Percentiles rank a stretch among this genome's conserved stretches.
These are phyloP conservation scores for Kuschelorhynchus macadamiae DNA, from an alignment of 2,888 invertebrate species.

Conservation along the genomic window DNA sequence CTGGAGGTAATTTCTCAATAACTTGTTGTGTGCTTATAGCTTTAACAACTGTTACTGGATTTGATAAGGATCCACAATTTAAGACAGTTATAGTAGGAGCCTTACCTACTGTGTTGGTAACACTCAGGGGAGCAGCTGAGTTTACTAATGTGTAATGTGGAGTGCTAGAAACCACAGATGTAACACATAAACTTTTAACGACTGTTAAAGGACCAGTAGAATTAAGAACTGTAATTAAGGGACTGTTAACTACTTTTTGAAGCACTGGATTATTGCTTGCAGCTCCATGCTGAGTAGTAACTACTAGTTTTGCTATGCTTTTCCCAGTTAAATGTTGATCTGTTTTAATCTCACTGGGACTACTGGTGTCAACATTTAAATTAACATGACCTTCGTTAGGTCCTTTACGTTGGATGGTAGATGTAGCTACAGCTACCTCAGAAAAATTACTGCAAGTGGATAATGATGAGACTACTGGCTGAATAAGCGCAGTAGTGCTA, in stretches of 20 bases:
- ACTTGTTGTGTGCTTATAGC: constrained; percentile 55
- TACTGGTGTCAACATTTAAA: constrained; percentile 20
- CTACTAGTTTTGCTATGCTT: constrained; percentile 60
- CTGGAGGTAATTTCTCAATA: constrained; percentile 9
- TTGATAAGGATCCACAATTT: constrained; percentile 55
- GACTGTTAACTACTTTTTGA: constrained; percentile 62
- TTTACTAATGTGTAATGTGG: constrained; percentile 65
- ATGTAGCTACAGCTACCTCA: constrained; percentile 31
- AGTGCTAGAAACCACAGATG: constrained; percentile 57
- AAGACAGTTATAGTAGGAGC: constrained; percentile 65
- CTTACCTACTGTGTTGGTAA: constrained; percentile 62
- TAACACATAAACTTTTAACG: constrained; percentile 65
- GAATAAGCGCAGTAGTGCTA: constrained; percentile 59
- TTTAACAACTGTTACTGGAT: constrained; percentile 66
- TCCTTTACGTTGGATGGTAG: constrained; percentile 3
- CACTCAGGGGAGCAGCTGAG: constrained; percentile 62
- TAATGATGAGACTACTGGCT: constrained; percentile 38
- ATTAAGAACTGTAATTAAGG: constrained; percentile 67
- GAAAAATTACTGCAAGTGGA: constrained; percentile 41
- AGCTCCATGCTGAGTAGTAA: constrained; percentile 51
- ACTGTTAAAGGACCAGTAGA: constrained; percentile 65
- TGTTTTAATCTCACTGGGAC: constrained; percentile 13
- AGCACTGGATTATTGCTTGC: constrained; percentile 54
- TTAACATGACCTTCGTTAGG: background rate
- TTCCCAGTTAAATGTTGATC: constrained; percentile 45